Base-by-base conservation (phyloP, 2,113 vertebrate genomes). In the Albula glossodonta region DNA sequence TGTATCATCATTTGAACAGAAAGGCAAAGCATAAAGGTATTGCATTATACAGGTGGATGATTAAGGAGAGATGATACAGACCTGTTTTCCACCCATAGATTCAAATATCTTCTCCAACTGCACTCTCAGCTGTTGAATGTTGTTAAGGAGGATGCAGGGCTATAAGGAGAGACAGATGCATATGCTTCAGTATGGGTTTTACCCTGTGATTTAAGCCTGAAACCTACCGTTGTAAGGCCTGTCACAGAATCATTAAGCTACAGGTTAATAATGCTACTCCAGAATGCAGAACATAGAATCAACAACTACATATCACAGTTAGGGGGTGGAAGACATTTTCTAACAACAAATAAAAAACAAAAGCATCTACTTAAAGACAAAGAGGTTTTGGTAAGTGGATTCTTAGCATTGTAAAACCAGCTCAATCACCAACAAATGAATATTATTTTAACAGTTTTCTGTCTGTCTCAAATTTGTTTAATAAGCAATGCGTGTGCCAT, bases 81-180 rank as follows among this genome's bases (percentile, higher is more conserved):
- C 98, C 97, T 99, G 97, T 92, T 99, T 99, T 49, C 98, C 98
- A 78, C 98, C 98, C 98, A 99, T 99, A 60, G 98, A 98, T 93
- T 99, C 98, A 90, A 99, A 99, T 97, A 99, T 99, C 92, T 99
- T 99, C 94, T 99, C 98, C 88, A 99, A 96, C 85, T 98, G 98
- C 78, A 99, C 97, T 25, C 98, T 93, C 6, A 99, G 89, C 80
- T 99, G 98, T 87, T 99, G 98, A 87, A 99, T 98, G 93, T 99
- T 99, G 93, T 99, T 99, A 93, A 99, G 96, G 92, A 99, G 90
- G 94, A 99, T 97, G 90, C 97, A 99, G 89, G 98, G 95, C 98
- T 99, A 91, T 22, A 88, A 90, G 91, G 78, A 80, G 53, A 82
- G 74, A 66, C 25, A 82, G 25, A 66, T 19, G 19, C 19, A 70